Conservation (phyloP, 2,797 vertebrate species). For the Scolopax rusticola region DNA sequence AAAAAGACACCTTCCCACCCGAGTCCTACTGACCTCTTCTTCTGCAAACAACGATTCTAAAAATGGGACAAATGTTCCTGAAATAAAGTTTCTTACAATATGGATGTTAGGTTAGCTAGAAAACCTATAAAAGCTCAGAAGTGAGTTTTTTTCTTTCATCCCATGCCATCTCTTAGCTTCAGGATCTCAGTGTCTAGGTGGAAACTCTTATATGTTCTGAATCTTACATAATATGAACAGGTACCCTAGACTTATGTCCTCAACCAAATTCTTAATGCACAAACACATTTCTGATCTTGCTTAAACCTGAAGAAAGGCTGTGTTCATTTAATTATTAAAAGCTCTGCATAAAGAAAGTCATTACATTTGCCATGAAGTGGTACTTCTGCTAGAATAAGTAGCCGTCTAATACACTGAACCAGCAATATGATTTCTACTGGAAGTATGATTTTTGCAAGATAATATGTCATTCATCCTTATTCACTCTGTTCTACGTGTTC, state of each 20-base stretch:
- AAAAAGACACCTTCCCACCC: background rate
- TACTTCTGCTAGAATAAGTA: background rate
- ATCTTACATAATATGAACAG: background rate
- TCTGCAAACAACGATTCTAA: background rate
- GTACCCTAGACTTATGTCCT: background rate
- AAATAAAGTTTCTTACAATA: background rate
- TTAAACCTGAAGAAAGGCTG: background rate
- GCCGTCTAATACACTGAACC: background rate
- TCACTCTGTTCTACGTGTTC: background rate
- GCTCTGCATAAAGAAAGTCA: background rate
- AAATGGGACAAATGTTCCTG: background rate
- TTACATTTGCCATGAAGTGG: background rate
- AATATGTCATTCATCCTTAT: background rate
- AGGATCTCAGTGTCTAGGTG: accelerated
- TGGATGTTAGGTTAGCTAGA: background rate
- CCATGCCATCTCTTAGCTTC: background rate
- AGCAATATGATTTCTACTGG: background rate
- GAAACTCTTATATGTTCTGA: background rate
- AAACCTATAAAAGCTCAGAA: background rate
- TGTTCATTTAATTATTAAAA: background rate
- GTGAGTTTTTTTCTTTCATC: background rate
- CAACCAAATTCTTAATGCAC: background rate
- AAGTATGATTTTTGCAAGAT: background rate
- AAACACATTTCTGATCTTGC: background rate
- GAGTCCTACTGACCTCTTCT: background rate